A percentile compares a stretch with the other conserved stretches of the same genome.
phyloP scores from a whole-genome alignment of 2,113 vertebrate genomes.

The Urocolius indicus region DNA sequence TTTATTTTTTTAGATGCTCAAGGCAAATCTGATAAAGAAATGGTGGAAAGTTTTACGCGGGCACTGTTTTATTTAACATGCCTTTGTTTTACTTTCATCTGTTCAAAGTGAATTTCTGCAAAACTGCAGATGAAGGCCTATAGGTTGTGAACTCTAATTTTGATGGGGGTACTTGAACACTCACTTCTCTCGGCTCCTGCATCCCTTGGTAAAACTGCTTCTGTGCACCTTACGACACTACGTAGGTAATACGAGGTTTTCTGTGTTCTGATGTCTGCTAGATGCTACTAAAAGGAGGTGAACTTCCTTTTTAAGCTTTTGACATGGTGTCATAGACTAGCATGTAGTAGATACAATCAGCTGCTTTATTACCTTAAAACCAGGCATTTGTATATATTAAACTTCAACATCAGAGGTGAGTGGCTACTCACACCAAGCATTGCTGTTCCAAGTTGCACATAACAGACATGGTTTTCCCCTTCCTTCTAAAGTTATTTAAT shows the following conservation, averaged over 20 bases:
- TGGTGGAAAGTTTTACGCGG: conserved; percentile 65
- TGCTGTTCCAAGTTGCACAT: conserved; percentile 70
- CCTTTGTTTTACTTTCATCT: conserved; percentile 76
- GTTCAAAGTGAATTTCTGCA: conserved; percentile 69
- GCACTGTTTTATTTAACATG: conserved; percentile 76
- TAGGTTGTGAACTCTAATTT: conserved; percentile 67
- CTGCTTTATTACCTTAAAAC: conserved; percentile 77
- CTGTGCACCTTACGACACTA: conserved; percentile 77
- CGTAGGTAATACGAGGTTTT: conserved; percentile 75
- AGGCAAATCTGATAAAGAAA: conserved; percentile 71
- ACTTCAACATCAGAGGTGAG: conserved; percentile 65
- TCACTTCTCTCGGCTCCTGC: conserved; percentile 72
- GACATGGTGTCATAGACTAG: conserved; percentile 81
- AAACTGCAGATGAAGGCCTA: conserved; percentile 60
- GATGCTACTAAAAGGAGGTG: conserved; percentile 83
- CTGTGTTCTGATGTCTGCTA: conserved; percentile 77
- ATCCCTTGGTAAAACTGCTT: conserved; percentile 77
- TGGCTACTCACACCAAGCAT: conserved; percentile 45
- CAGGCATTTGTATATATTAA: conserved; percentile 77
- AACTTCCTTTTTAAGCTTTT: conserved; percentile 81
- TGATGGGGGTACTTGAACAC: conserved; percentile 63
- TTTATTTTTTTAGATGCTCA: conserved; percentile 76
- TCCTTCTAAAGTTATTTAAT: conserved; percentile 14
- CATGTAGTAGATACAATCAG: conserved; percentile 83
- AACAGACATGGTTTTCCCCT: conserved; percentile 52